A percentile compares a stretch with the other conserved stretches of the same genome.
Evolutionary conservation across 2,797 vertebrate species (phyloP).

Genomic region (Pempheris klunzingeri): DNA sequence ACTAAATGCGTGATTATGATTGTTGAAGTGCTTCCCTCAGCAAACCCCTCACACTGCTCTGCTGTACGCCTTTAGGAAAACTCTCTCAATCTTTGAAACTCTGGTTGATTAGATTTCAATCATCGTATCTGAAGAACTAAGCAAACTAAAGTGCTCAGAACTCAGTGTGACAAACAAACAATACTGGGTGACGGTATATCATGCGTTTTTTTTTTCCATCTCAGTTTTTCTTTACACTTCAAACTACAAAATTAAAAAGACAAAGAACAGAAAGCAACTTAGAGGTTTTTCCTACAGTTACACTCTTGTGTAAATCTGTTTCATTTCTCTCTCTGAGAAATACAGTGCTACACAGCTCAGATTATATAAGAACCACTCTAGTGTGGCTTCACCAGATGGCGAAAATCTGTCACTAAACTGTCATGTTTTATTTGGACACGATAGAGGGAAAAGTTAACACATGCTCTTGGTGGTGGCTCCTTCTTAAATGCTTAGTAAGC

Average conservation of each 20-base stretch:
- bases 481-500: background rate
- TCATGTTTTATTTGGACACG: conserved; percentile 34
- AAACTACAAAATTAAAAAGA: conserved; percentile 27
- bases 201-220: background rate
- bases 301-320: conserved; percentile 38
- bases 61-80: conserved; percentile 25
- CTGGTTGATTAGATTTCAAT: conserved; percentile 62
- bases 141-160: conserved; percentile 18
- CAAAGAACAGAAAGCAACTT: conserved; percentile 29
- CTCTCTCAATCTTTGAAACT: conserved; percentile 41
- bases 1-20: conserved; percentile 49
- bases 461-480: background rate
- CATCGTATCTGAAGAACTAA: conserved; percentile 23
- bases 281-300: conserved; percentile 27
- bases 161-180: conserved; percentile 39
- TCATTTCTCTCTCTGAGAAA: conserved; percentile 27
- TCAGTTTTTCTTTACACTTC: background rate
- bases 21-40: conserved; percentile 29
- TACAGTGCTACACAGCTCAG: background rate
- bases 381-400: conserved; percentile 44
- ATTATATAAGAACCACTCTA: conserved; percentile 32
- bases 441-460: background rate
- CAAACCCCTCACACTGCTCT: conserved; percentile 13
- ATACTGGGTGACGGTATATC: background rate
- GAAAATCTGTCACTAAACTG: conserved; percentile 34